A percentile compares a stretch with the other conserved stretches of the same genome.
Evolutionary conservation across 2,113 vertebrate species (phyloP).

Genomic region (Muntiacus reevesi): DNA sequence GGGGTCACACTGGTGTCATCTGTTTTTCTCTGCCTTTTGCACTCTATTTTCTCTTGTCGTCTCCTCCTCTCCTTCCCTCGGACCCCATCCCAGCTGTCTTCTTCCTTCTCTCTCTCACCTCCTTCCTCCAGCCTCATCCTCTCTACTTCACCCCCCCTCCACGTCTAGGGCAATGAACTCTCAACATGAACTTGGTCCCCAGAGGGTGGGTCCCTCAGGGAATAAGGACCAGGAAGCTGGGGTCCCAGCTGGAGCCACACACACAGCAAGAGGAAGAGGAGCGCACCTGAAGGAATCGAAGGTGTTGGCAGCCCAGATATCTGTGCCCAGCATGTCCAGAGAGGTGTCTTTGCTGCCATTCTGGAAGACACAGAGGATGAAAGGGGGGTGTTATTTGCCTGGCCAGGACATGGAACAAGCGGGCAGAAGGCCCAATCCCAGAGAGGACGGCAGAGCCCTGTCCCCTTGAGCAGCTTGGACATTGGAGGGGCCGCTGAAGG

Average conservation of each 20-base stretch:
- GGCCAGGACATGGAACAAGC: not conserved
- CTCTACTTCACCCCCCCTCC: not conserved
- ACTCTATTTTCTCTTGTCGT: not conserved
- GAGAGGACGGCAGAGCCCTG: not conserved
- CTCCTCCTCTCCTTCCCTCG: not conserved
- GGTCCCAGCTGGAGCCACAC: not conserved
- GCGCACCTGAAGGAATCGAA: slow-evolving; percentile 93
- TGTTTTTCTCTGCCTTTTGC: no score
- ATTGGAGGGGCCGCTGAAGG: not conserved
- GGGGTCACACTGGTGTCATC: no score
- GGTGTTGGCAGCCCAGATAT: slow-evolving; percentile 98
- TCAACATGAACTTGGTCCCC: not conserved
- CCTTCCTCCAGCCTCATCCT: not conserved
- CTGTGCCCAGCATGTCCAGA: slow-evolving; percentile 95
- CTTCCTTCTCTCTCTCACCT: not conserved
- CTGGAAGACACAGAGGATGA: slow-evolving; percentile 75
- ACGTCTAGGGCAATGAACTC: not conserved
- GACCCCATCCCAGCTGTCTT: not conserved
- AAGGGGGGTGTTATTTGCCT: not conserved
- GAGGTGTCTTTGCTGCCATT: slow-evolving; percentile 93
- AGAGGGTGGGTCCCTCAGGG: not conserved
- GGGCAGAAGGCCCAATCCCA: not conserved
- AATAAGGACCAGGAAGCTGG: not conserved
- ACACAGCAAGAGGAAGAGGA: not conserved
- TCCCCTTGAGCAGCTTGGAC: not conserved